Base-by-base conservation (phyloP, 92 coral and sea anemone species). In the Ricordea florida region DNA sequence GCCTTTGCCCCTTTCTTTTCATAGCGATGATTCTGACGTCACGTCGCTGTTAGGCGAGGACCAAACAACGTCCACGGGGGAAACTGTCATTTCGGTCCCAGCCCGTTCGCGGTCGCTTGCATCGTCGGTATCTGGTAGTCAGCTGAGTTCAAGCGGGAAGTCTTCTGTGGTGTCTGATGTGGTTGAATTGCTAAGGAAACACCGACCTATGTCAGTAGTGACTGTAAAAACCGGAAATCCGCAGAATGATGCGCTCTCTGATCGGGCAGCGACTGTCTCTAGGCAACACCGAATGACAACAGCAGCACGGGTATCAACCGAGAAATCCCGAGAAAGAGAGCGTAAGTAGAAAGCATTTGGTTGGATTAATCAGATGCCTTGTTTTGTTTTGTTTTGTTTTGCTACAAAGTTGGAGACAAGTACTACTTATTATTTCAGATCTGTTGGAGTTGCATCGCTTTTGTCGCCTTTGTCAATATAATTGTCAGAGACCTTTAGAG, bases 1-100 rank as follows among this genome's bases (percentile, higher is more conserved):
- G 29, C 77, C 48, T 5, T 57, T 69, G 7, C 57, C 63, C 3
- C 23, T 40, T n/a, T 84, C 89, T 11, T 62, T 6, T 35, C 32
- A 69, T 35, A 76, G 84, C 29, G 78, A 68, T 21, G 74, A 70
- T 23, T 76, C 84, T 4, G 79, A 76, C 33, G 74, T 84, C 67
- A 59, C 84, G 15, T 84, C 89, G 1, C 58, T 84, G 16, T 72
- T 84, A 27, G 44, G 60, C 27, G 73, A n/a, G n/a, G 44, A 73
- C 80, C 70, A 58, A 45, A 42, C 80, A 35, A 44, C 80, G 30
- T 58, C 70, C 46, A 57, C 70, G 18, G 70, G 25, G 18, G 69
- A 43, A 32, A 59, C 80, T 43, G 58, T 73, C 2, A 36, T 62
- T 4, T 20, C 76, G n/a, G n/a, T n/a, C n/a, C n/a, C n/a, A n/a